Conservation (phyloP, 1,140 invertebrate species). For the Heliconius hermathena region DNA sequence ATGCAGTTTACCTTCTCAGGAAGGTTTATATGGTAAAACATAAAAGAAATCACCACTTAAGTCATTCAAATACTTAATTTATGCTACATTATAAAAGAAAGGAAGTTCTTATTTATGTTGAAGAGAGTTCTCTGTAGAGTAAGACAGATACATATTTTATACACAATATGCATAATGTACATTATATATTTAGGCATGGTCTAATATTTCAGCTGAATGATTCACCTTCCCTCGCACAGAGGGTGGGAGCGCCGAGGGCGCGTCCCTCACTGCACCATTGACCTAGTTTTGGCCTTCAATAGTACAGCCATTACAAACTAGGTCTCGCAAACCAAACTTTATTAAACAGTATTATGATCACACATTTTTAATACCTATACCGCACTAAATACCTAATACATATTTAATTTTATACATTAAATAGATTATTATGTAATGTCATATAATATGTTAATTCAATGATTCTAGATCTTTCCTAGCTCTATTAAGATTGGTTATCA, state of each 20-base stretch:
- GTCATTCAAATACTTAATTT: conserved; percentile 22
- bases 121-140: not conserved
- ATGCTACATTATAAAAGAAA: not conserved
- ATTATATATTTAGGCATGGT: not conserved
- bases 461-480: not conserved
- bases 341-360: conserved; percentile 13
- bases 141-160: not conserved
- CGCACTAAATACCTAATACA: not conserved
- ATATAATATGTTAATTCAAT: not conserved
- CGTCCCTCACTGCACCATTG: conserved; percentile 68
- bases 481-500: conserved; percentile 3
- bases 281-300: conserved; percentile 65
- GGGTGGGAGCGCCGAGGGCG: conserved; percentile 46
- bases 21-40: conserved; percentile 20
- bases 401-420: not conserved
- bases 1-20: conserved; percentile 37
- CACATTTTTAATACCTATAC: not conserved
- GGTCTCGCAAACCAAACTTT: conserved; percentile 29
- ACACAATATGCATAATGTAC: not conserved
- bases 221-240: conserved; percentile 42
- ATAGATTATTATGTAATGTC: not conserved
- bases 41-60: conserved; percentile 11
- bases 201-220: conserved; percentile 41
- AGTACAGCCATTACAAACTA: conserved; percentile 41
- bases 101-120: not conserved